Base-by-base conservation (phyloP, 2,888 invertebrate genomes). In the Helleia helle region DNA sequence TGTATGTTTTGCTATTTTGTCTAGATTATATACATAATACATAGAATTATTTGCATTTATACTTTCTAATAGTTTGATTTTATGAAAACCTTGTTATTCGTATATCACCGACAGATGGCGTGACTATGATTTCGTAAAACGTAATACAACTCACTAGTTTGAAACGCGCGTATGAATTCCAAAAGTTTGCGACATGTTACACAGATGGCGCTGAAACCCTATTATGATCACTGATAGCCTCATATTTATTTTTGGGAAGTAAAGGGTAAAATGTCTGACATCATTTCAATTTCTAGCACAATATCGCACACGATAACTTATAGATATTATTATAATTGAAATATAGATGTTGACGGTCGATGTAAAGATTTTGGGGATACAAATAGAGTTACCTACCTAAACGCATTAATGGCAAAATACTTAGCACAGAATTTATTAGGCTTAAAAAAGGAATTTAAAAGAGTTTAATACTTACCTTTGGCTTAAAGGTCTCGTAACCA, bases 201-300 rank as follows among this genome's bases (percentile, higher is more conserved):
- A 39, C 18, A 65, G 63, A 59, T 62, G 59, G 55, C 55, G 48
- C 38, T 53, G 48, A n/a, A n/a, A n/a, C n/a, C n/a, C n/a, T 36
- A 27, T 41, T 41, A n/a, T n/a, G n/a, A 18, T 24, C 27, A 24
- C 34, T 52, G 57, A 58, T 60, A 60, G 50, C 56, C 63, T 65
- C 66, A 62, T 59, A 61, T 74, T 74, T 77, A 77, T 79, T 79
- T 77, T 76, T 71, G 66, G 70, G 62, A 43, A 50, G 59, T 60
- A 61, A 62, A 70, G 63, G 62, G 65, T 63, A 67, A 68, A 63
- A 45, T 59, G 53, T 54, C 59, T 58, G 57, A 51, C 60, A 60
- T 56, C 48, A 56, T 57, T 56, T 51, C 43, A 47, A 56, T 55
- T 56, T 55, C 31, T 11, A 25, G 13, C 22, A 30, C 25, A 31